Conservation (phyloP, 2,888 invertebrate genomes). For the Campopleginae sp. region DNA sequence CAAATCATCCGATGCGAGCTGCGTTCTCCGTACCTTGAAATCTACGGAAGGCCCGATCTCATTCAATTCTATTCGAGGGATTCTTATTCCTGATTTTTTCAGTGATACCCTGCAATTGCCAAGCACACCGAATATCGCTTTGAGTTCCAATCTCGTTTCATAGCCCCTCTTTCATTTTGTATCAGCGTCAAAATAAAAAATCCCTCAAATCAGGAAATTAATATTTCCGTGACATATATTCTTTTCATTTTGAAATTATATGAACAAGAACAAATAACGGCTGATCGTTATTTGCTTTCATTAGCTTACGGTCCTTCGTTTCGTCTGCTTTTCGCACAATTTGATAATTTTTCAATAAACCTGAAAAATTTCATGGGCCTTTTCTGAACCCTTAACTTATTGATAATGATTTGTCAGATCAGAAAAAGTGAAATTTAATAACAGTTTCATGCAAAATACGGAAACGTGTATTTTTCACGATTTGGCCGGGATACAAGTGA, state of each 20-base stretch:
- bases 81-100: constrained; percentile 95
- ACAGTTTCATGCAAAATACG: too few species aligned
- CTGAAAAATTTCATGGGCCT: too few species aligned
- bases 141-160: too few species aligned
- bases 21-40: constrained; percentile 93
- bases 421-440: too few species aligned
- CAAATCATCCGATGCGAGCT: constrained; percentile 95
- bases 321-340: too few species aligned
- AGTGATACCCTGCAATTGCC: constrained; percentile 87
- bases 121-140: neutral
- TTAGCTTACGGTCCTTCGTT: too few species aligned
- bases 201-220: too few species aligned
- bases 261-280: neutral
- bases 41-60: constrained; percentile 98
- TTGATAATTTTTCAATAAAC: too few species aligned
- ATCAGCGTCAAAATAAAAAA: neutral
- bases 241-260: neutral
- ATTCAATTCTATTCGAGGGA: constrained; percentile 95
- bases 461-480: too few species aligned
- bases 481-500: too few species aligned
- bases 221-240: neutral
- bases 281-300: neutral
- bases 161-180: neutral
- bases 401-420: too few species aligned
- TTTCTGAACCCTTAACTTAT: too few species aligned